Conservation (phyloP, 2,797 vertebrate genomes). For the Prunella strophiata region DNA sequence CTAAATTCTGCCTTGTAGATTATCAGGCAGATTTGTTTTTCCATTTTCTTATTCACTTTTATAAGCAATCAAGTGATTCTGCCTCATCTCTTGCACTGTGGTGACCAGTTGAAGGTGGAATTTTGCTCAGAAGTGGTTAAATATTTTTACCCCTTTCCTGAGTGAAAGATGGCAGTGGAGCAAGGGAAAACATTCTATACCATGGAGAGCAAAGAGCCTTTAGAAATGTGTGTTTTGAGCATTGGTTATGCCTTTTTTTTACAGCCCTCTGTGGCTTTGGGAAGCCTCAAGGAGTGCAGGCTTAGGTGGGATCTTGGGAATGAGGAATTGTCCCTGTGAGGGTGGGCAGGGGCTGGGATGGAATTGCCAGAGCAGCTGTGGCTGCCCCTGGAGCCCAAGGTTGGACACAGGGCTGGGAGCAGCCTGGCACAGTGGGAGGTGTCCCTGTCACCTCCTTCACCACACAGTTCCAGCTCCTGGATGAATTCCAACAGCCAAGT, state of each 20-base stretch:
- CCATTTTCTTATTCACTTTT: neutral
- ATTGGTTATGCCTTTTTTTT: neutral
- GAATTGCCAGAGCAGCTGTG: neutral
- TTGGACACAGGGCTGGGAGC: neutral
- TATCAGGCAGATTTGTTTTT: too few relatives aligned
- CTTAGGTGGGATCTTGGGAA: neutral
- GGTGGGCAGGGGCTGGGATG: neutral
- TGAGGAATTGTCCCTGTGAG: neutral
- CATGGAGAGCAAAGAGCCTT: neutral
- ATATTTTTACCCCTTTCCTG: neutral
- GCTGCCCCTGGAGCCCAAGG: neutral
- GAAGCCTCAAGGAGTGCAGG: neutral
- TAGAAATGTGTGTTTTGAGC: neutral
- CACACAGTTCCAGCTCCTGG: rapidly evolving
- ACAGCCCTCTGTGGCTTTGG: neutral
- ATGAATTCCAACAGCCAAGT: neutral
- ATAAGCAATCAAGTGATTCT: neutral
- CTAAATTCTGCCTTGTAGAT: neutral
- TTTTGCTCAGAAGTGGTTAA: neutral
- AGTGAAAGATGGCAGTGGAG: neutral
- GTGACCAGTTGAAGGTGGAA: neutral
- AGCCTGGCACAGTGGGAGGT: neutral
- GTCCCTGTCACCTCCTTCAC: neutral
- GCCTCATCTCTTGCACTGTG: neutral
- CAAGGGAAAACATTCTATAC: neutral